These are phyloP conservation scores for Ammospiza nelsoni DNA, from an alignment of 2,113 vertebrate species.

Conservation along the genomic window DNA sequence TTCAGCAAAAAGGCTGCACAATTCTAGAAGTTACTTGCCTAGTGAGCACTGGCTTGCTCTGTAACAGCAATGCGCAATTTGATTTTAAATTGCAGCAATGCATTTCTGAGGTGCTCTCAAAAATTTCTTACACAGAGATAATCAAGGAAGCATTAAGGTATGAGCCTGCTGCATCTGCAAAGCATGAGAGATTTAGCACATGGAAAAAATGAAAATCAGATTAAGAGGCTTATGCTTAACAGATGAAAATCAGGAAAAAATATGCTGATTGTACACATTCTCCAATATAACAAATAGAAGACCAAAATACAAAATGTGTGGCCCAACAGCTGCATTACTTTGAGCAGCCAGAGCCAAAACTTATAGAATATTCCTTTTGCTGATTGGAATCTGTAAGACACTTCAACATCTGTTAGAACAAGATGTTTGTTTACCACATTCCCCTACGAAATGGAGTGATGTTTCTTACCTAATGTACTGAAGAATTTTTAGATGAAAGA, in stretches of 20 bases:
- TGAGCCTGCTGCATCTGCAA: neutral
- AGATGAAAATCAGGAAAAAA: neutral
- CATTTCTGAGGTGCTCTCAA: neutral
- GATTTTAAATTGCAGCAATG: neutral
- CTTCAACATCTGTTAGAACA: conserved; percentile 54
- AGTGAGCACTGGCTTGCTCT: neutral
- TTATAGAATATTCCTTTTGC: conserved; percentile 9
- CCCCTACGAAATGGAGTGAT: conserved; percentile 15
- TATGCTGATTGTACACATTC: neutral
- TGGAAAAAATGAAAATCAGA: neutral
- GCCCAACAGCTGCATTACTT: conserved; percentile 10
- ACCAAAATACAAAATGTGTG: conserved; percentile 23
- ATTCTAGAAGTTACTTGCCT: neutral
- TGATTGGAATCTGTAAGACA: conserved; percentile 42
- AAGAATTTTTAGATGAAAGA: conserved; percentile 69
- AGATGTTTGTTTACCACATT: conserved; percentile 54
- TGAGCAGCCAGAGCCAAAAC: neutral
- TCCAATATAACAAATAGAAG: neutral
- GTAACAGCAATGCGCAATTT: neutral
- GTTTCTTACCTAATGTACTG: conserved; percentile 58
- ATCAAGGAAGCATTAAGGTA: neutral
- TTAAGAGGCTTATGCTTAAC: neutral
- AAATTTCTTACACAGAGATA: neutral
- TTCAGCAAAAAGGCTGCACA: neutral
- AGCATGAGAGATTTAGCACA: neutral